Conservation (phyloP, 1,140 invertebrate genomes). For the Gonatopus flavifemur region DNA sequence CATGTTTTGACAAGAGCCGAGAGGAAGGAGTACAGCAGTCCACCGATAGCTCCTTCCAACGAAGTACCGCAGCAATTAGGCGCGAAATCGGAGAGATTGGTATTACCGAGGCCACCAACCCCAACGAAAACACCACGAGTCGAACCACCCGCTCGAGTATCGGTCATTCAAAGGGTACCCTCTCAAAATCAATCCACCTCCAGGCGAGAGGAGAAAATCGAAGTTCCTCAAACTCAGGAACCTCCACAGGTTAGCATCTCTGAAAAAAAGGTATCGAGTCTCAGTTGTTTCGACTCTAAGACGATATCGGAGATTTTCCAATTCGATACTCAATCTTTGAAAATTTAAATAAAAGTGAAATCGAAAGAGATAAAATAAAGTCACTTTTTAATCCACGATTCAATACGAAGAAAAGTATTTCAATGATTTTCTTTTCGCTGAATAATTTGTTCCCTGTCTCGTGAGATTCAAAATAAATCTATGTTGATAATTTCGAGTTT, state of each 20-base stretch:
- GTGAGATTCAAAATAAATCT: too few species aligned
- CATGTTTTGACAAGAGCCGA: slow-evolving; percentile 76
- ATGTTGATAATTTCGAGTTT: too few species aligned
- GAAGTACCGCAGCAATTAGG: slow-evolving; percentile 50
- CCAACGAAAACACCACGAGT: slow-evolving; percentile 56
- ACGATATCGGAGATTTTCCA: too few species aligned
- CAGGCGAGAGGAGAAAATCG: slow-evolving; percentile 45
- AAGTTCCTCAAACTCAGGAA: slow-evolving; percentile 49
- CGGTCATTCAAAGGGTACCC: slow-evolving; percentile 81
- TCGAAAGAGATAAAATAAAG: too few species aligned
- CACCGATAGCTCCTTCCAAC: slow-evolving; percentile 59
- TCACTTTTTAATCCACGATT: too few species aligned
- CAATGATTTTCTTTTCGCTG: too few species aligned
- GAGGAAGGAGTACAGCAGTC: slow-evolving; percentile 71
- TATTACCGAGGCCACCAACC: slow-evolving; percentile 60
- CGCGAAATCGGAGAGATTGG: slow-evolving; percentile 53
- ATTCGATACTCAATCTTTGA: too few species aligned
- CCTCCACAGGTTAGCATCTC: slow-evolving; percentile 56
- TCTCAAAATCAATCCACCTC: slow-evolving; percentile 56
- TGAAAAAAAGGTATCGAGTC: too few species aligned
- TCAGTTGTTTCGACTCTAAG: too few species aligned
- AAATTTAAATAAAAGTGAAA: too few species aligned
- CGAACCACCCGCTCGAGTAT: slow-evolving; percentile 62
- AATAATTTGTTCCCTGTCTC: too few species aligned
- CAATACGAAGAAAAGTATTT: too few species aligned